Evolutionary conservation across 2,888 invertebrate genomes (phyloP).

Genomic region (Oxytorus armatus): DNA sequence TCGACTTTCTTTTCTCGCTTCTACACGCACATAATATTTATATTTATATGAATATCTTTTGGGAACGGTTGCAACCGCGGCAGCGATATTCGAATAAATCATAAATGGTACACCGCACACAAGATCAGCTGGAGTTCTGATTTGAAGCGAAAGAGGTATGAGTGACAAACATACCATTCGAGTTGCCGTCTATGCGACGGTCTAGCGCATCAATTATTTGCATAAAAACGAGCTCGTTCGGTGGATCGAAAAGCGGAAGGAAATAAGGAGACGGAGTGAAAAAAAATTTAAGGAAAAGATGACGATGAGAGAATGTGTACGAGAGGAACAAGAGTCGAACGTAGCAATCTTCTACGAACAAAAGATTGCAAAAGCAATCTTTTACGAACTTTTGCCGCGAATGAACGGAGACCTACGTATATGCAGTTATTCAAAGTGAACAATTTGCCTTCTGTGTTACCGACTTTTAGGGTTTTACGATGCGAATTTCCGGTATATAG

Average conservation of each 20-base stretch:
- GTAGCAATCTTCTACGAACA: too few relatives aligned
- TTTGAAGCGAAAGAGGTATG: slow-evolving; percentile 45
- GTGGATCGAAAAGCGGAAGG: background rate
- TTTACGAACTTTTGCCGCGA: slow-evolving; percentile 7
- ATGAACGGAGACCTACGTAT: background rate
- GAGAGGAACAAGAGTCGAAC: too few relatives aligned
- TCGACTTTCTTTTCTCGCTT: slow-evolving; percentile 48
- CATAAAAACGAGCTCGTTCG: slow-evolving; percentile 33
- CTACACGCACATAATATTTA: background rate
- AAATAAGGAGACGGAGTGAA: slow-evolving; percentile 2
- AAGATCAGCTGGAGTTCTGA: slow-evolving; percentile 64
- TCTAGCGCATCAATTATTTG: slow-evolving; percentile 39
- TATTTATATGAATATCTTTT: slow-evolving; percentile 37
- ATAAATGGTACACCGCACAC: slow-evolving; percentile 60
- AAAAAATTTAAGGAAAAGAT: too few relatives aligned
- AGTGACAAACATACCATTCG: slow-evolving; percentile 15
- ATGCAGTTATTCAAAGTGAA: background rate
- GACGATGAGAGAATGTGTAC: slow-evolving; percentile 22
- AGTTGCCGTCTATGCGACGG: slow-evolving; percentile 42
- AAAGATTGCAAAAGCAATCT: too few relatives aligned
- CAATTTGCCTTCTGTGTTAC: background rate
- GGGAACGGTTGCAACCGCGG: slow-evolving; percentile 42
- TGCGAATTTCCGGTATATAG: slow-evolving; percentile 2
- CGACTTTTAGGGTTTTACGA: slow-evolving; percentile 5
- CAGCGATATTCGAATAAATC: slow-evolving; percentile 61